Base-by-base conservation (phyloP, 92 coral and sea anemone species). In the Micromussa lordhowensis region DNA sequence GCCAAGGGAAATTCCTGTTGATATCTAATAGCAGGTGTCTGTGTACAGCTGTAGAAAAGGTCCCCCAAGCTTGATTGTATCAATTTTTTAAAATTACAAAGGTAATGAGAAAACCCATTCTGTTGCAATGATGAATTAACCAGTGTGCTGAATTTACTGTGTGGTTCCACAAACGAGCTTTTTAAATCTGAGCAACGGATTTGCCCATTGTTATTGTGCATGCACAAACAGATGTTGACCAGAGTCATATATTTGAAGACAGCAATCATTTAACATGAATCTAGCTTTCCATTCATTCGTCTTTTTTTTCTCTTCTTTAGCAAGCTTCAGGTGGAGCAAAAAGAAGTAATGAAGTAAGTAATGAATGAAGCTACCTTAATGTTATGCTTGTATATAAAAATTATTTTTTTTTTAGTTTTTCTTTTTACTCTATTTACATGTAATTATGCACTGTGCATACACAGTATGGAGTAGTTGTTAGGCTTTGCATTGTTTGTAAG, bases 141-240 rank as follows among this genome's bases (percentile, higher is more conserved):
- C 75, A 70, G 83, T 88, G 79, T 63, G 81, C 94, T 92, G 94
- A 92, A 92, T 80, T 48, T 79, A 12, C 82, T 64, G 76, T 92
- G 94, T 84, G 72, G 94, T 64, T 83, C 68, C 87, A 88, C 86
- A 91, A 80, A 88, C 89, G 94, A 92, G 94, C 94, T 92, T 92
- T 92, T 92, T 92, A 92, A 92, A 84, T 85, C 94, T 92, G 94
- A 92, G 94, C 92, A 88, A 84, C 86, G 57, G 36, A 68, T 6
- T 61, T 61, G 68, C 61, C 61, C 61, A 24, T 44, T 44, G 6
- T 24, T 61, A 1, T 61, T 24, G 68, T 24, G 5, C 28, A 61
- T 61, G 3, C 13, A 40, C 24, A 4, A 26, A 61, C 4, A 7
- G 10, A 21, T 69, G 12, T 28, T 18, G n/a, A n/a, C n/a, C n/a